Conservation (phyloP, 2,888 invertebrate genomes). For the Clitarchus hookeri region DNA sequence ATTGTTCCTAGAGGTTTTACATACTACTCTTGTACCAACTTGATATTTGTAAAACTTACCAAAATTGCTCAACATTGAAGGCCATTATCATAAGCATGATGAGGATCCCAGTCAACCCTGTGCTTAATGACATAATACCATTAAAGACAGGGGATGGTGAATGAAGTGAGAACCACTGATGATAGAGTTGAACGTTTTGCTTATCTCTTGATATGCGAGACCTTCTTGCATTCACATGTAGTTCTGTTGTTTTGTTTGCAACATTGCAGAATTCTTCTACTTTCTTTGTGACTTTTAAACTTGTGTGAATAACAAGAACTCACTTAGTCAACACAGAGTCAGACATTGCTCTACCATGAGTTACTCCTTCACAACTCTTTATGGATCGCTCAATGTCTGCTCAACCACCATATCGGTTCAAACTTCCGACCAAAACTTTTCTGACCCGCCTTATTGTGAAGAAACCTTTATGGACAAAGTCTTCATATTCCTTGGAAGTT, state of each 20-base stretch:
- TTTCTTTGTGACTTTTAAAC: no score
- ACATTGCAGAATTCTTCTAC: no score
- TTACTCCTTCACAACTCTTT: slow-evolving; percentile 4
- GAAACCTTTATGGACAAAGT: slow-evolving; percentile 1
- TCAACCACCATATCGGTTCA: slow-evolving; percentile 31
- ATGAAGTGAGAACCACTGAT: neutral
- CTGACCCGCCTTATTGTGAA: slow-evolving; percentile 27
- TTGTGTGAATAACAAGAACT: neutral
- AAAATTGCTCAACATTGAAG: neutral
- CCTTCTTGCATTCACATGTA: no score
- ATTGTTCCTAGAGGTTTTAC: slow-evolving; percentile 3
- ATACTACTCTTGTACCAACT: neutral
- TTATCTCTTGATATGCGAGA: no score
- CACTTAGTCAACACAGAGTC: neutral
- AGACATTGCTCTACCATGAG: neutral
- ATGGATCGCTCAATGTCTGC: neutral
- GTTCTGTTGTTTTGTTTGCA: no score
- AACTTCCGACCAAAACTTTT: slow-evolving; percentile 20
- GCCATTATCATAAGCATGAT: neutral
- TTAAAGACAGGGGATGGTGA: neutral
- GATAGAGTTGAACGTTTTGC: no score
- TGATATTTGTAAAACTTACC: neutral
- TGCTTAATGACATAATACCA: no score
- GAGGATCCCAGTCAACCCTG: neutral
- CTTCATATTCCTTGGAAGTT: slow-evolving; percentile 20